Evolutionary conservation across 2,797 vertebrate species (phyloP).

Genomic region (Sphenodon punctatus): DNA sequence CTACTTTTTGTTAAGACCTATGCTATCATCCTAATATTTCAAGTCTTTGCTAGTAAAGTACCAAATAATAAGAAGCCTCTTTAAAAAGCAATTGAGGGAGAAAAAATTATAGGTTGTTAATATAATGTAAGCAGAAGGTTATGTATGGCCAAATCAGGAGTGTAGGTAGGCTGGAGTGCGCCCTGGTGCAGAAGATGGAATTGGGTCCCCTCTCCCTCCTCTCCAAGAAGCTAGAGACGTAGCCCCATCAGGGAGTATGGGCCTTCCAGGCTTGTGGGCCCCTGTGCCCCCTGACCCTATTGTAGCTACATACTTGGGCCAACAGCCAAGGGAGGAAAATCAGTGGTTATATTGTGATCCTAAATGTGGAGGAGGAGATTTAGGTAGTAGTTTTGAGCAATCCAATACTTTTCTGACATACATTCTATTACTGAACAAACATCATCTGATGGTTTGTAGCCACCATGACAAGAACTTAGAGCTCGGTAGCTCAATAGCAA

Average conservation of each 20-base stretch:
- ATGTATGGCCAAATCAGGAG: no score
- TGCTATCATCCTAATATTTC: not conserved
- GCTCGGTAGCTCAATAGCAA: not conserved
- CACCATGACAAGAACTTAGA: not conserved
- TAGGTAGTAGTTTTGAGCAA: fast-evolving
- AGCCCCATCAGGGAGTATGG: no score
- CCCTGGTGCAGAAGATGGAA: no score
- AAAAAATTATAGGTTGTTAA: no score
- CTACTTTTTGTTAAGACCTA: not conserved
- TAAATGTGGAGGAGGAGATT: not conserved
- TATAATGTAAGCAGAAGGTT: no score
- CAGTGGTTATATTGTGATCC: not conserved
- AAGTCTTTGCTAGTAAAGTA: not conserved
- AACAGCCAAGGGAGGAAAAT: not conserved
- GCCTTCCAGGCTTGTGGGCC: no score
- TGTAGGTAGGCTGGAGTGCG: no score
- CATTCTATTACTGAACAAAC: not conserved
- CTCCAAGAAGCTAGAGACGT: no score
- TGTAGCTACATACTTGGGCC: not conserved
- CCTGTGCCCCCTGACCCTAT: no score
- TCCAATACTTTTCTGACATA: not conserved
- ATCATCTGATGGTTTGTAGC: not conserved
- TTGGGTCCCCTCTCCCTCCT: no score
- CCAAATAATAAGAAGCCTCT: not conserved
- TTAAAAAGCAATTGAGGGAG: not conserved